These are phyloP conservation scores for Perdita meconis DNA, from an alignment of 2,888 invertebrate genomes.

Conservation along the genomic window DNA sequence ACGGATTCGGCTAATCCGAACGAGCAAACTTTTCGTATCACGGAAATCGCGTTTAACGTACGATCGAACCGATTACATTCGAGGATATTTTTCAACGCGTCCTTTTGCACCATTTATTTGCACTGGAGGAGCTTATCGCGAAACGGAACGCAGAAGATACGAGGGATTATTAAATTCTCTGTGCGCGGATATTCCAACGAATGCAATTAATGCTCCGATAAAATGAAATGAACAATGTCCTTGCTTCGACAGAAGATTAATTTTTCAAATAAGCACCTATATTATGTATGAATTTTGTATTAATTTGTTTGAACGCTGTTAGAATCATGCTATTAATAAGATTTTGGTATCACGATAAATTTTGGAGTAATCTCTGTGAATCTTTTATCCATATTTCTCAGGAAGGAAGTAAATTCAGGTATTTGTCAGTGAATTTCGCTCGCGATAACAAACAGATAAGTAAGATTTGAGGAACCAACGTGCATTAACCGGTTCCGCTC, in stretches of 20 bases:
- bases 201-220: conserved; percentile 26
- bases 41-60: conserved; percentile 15
- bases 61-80: background rate
- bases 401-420: too few species aligned
- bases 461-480: too few species aligned
- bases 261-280: too few species aligned
- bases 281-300: too few species aligned
- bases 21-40: conserved; percentile 7
- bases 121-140: background rate
- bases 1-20: conserved; percentile 17
- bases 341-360: background rate
- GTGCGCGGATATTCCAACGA: conserved; percentile 27
- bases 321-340: too few species aligned
- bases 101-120: conserved; percentile 19
- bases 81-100: conserved; percentile 28
- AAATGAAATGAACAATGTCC: conserved; percentile 3
- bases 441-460: too few species aligned
- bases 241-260: too few species aligned
- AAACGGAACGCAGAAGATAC: conserved; percentile 24
- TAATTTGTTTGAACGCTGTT: too few species aligned
- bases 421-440: too few species aligned
- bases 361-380: background rate
- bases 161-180: conserved; percentile 47
- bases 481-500: background rate
- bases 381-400: conserved; percentile 3